These are phyloP conservation scores for Chironomus riparius DNA, from an alignment of 2,888 invertebrate genomes.

Conservation along the genomic window DNA sequence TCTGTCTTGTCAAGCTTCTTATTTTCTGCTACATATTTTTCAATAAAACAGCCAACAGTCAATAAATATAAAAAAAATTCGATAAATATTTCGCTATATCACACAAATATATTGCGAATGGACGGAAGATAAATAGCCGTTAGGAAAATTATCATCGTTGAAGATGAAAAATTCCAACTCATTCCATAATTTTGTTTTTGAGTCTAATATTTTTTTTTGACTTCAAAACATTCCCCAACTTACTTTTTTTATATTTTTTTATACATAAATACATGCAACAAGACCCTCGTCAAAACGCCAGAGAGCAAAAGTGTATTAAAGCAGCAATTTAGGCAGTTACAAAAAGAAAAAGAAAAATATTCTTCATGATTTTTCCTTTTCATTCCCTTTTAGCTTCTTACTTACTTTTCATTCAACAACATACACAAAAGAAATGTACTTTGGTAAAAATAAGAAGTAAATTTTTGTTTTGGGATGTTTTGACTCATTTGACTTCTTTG, in stretches of 20 bases:
- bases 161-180: background rate
- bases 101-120: background rate
- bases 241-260: too few species aligned
- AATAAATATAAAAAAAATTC: slow-evolving; percentile 5
- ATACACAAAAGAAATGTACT: too few species aligned
- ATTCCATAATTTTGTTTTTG: background rate
- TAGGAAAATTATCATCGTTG: slow-evolving; percentile 13
- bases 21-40: background rate
- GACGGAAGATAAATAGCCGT: slow-evolving; percentile 17
- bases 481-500: background rate
- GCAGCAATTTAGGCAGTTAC: background rate
- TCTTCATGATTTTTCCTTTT: too few species aligned
- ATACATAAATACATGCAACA: background rate
- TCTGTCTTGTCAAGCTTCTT: background rate
- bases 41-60: background rate
- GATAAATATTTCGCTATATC: background rate
- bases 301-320: background rate
- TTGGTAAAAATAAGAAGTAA: background rate
- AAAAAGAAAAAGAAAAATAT: too few species aligned
- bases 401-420: too few species aligned
- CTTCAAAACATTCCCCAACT: too few species aligned
- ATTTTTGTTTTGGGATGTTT: background rate
- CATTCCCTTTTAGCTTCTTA: too few species aligned
- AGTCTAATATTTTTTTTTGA: background rate
- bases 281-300: slow-evolving; percentile 4